Conservation (phyloP, 2,113 vertebrate genomes). For the Pogona vitticeps region DNA sequence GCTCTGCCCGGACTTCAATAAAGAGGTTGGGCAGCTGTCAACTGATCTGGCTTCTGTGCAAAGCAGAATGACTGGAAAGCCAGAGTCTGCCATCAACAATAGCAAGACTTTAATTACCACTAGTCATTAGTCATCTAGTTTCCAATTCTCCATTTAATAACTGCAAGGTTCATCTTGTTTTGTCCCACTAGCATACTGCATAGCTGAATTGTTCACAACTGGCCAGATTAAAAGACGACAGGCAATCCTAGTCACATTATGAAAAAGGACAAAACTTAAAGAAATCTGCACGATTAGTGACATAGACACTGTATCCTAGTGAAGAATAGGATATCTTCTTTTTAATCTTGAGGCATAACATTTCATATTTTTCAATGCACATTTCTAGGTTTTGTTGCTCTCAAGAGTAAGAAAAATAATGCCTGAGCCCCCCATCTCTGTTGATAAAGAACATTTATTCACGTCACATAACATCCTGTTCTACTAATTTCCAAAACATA, state of each 20-base stretch:
- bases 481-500: neutral
- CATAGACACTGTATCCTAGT: too few species aligned
- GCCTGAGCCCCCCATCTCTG: neutral
- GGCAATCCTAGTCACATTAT: neutral
- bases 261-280: neutral
- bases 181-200: neutral
- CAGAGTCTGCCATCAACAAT: neutral
- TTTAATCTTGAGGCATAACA: too few species aligned
- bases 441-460: neutral
- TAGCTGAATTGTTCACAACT: neutral
- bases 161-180: neutral
- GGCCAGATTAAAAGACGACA: neutral
- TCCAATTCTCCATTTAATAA: neutral
- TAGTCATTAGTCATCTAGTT: neutral
- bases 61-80: neutral
- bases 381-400: too few species aligned
- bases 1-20: neutral
- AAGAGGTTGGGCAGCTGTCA: neutral
- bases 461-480: neutral
- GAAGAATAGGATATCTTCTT: too few species aligned
- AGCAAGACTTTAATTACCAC: neutral
- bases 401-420: too few species aligned
- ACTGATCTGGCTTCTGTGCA: neutral
- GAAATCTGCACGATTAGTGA: too few species aligned
- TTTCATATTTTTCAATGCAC: too few species aligned